Base-by-base conservation (phyloP, 2,113 vertebrate genomes). In the Saccopteryx bilineata region DNA sequence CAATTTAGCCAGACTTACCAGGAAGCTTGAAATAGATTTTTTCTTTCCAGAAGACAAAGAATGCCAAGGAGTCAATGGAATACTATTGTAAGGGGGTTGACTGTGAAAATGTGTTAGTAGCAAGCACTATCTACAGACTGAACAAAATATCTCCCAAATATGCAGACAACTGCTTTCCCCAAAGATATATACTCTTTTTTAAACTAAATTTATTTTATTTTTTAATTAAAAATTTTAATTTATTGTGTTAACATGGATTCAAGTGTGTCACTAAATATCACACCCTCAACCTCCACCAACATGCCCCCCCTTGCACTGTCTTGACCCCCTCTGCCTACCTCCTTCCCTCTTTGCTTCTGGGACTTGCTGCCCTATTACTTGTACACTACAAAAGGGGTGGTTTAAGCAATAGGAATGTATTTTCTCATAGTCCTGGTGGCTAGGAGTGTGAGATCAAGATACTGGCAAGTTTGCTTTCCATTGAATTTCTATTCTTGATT, bases 91-190 rank as follows among this genome's bases (percentile, higher is more conserved):
- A 78, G 33, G 10, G 2, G 8, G n/a, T 72, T 81, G 86, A 81
- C 21, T 61, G 4, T 89, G 56, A 46, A 91, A 92, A 95, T 17
- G n/a, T 23, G 11, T 52, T 52, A 48, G 52, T 87, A 5, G 50
- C 61, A 33, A 80, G 19, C 7, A 63, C 21, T 94, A 79, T 61
- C 61, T 90, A 7, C 24, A 94, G 74, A 12, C 24, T 78, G 10
- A 87, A 89, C 60, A 85, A 84, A 74, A 87, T 61, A 52, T 90
- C 21, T 81, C 9, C 26, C 54, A 84, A 58, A 91, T 76, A 79
- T 31, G 50, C 15, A 84, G 80, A 68, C 1, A 96, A 33, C n/a
- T 39, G 71, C 81, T 61, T 18, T 0, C 23, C 56, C 31, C 61
- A 31, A 52, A 75, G 19, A 68, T 74, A 84, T 39, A 39, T 39